Percentiles rank a stretch among this genome's conserved stretches.
These are phyloP conservation scores for Malurus splendens DNA, from an alignment of 2,797 vertebrate genomes.

Conservation along the genomic window DNA sequence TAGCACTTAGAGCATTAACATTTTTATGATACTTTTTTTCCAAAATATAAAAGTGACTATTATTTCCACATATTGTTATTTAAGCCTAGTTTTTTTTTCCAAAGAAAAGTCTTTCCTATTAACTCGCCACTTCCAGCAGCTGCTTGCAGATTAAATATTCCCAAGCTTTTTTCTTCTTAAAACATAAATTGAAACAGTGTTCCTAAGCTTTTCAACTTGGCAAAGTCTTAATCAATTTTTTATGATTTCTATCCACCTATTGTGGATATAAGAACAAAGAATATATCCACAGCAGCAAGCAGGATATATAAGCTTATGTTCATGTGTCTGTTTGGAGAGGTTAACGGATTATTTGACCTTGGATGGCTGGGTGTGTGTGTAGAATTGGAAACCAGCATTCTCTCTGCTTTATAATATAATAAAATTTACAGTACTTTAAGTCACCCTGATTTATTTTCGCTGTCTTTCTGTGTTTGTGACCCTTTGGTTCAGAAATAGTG, in stretches of 20 bases:
- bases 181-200: neutral
- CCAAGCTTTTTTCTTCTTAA: neutral
- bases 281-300: neutral
- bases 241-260: neutral
- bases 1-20: neutral
- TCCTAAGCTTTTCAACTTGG: neutral
- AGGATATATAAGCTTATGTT: neutral
- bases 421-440: neutral
- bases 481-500: neutral
- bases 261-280: neutral
- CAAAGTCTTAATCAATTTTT: neutral
- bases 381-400: neutral
- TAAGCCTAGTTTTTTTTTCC: neutral
- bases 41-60: neutral
- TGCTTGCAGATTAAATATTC: neutral
- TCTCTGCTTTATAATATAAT: neutral
- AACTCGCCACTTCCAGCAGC: neutral
- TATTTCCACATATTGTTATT: neutral
- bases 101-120: neutral
- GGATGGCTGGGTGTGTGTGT: neutral
- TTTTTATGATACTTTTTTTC: neutral
- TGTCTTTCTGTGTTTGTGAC: neutral
- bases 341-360: conserved; percentile 21
- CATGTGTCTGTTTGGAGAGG: neutral
- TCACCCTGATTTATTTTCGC: neutral